Conservation (phyloP, 2,888 invertebrate genomes). For the Amiota communis region DNA sequence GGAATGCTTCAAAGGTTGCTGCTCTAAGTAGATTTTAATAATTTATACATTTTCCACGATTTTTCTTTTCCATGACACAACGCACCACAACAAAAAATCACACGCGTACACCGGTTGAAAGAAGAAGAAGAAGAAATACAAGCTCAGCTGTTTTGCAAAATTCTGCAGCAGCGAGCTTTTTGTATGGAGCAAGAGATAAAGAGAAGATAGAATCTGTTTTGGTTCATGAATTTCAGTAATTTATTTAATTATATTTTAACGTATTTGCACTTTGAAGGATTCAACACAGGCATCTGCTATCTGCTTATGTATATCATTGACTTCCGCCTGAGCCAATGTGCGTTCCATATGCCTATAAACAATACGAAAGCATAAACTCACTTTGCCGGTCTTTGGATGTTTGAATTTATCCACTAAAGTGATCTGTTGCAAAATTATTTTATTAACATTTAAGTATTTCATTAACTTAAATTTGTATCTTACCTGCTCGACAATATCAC, state of each 20-base stretch:
- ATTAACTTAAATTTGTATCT: neutral
- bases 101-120: constrained; percentile 1
- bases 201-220: neutral
- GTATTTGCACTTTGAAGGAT: constrained; percentile 70
- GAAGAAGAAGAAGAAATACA: neutral
- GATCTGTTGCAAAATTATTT: constrained; percentile 76
- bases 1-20: no score
- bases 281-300: constrained; percentile 78
- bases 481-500: constrained; percentile 95
- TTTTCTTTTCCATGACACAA: neutral
- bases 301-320: constrained; percentile 85
- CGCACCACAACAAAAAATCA: neutral
- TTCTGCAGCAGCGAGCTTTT: neutral
- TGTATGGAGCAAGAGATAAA: neutral
- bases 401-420: constrained; percentile 87
- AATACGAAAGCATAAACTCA: constrained; percentile 93
- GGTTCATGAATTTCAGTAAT: constrained; percentile 2
- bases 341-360: constrained; percentile 93
- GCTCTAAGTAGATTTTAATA: neutral
- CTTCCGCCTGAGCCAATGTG: constrained; percentile 90
- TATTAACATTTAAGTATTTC: neutral
- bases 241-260: constrained; percentile 55
- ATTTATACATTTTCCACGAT: neutral
- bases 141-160: neutral
- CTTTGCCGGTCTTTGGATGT: constrained; percentile 87